phyloP scores from a whole-genome alignment of 2,888 invertebrate species.

The Eupithecia centaureata region DNA sequence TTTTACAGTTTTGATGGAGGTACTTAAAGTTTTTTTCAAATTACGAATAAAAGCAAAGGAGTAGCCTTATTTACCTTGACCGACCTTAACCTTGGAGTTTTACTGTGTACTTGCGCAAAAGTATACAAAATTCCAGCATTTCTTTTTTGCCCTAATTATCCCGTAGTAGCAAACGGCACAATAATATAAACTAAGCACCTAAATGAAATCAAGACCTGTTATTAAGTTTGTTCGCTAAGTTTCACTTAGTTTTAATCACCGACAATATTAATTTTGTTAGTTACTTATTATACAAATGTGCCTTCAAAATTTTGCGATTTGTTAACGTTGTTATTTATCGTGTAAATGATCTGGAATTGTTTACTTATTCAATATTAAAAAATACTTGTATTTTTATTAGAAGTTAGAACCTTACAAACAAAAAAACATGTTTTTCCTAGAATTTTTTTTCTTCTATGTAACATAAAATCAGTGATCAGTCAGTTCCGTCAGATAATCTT shows the following conservation, averaged over 20 bases:
- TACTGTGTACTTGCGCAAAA: not conserved
- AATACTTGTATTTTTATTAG: too few relatives aligned
- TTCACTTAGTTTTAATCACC: slow-evolving; percentile 1
- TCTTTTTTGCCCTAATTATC: not conserved
- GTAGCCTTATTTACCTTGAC: too few relatives aligned
- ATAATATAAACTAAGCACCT: not conserved
- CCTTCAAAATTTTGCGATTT: not conserved
- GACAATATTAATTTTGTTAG: not conserved
- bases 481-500: not conserved
- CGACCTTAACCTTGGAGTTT: not conserved
- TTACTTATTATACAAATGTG: not conserved
- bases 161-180: not conserved
- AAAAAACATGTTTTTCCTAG: too few relatives aligned
- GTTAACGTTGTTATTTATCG: not conserved
- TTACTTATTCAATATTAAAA: too few relatives aligned
- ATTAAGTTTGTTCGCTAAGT: not conserved
- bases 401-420: too few relatives aligned
- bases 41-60: not conserved
- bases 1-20: too few relatives aligned
- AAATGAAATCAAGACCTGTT: not conserved
- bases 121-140: not conserved
- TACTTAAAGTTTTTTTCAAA: not conserved
- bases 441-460: too few relatives aligned
- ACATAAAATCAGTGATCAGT: too few relatives aligned
- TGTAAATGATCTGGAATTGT: too few relatives aligned